Percentiles rank a stretch among this genome's conserved stretches.
Conservation (phyloP, 2,888 invertebrate species). For the Strigamia crassipes region DNA sequence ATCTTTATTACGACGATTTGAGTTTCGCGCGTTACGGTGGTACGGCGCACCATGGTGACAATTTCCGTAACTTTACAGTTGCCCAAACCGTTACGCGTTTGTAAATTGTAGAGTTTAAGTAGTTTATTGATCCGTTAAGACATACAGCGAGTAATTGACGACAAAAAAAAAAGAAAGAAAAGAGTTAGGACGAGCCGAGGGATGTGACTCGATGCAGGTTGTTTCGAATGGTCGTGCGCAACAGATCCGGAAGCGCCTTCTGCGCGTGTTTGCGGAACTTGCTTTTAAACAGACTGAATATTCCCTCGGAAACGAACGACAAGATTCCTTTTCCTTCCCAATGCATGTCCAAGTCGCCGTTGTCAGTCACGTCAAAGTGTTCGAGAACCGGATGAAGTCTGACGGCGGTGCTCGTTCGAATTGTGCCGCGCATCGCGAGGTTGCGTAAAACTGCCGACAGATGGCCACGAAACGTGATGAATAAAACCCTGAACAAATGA, state of each 20-base stretch:
- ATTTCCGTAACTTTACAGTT: too few relatives aligned
- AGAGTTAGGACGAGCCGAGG: not conserved
- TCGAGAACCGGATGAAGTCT: not conserved
- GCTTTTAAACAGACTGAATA: slow-evolving; percentile 8
- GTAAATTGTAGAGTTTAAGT: not conserved
- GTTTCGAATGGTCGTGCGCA: not conserved
- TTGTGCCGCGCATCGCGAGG: not conserved
- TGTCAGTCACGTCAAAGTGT: slow-evolving; percentile 37
- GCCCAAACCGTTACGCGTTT: too few relatives aligned
- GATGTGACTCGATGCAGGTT: slow-evolving; percentile 14
- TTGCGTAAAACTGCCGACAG: not conserved
- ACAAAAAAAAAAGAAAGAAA: too few relatives aligned
- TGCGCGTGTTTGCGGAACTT: slow-evolving; percentile 35
- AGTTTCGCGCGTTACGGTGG: too few relatives aligned
- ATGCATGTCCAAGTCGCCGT: slow-evolving; percentile 33
- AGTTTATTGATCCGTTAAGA: too few relatives aligned
- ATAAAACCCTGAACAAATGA: not conserved
- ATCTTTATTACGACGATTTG: too few relatives aligned
- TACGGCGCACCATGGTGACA: too few relatives aligned
- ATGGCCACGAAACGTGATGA: not conserved
- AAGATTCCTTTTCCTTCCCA: slow-evolving; percentile 44
- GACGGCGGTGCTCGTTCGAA: slow-evolving; percentile 6
- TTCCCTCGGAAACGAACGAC: not conserved
- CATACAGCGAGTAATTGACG: too few relatives aligned
- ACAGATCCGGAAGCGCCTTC: not conserved